Evolutionary conservation across 2,888 invertebrate species (phyloP), one percentile per base, ranked within the genome.

Genomic region (Agrotis exclamationis): DNA sequence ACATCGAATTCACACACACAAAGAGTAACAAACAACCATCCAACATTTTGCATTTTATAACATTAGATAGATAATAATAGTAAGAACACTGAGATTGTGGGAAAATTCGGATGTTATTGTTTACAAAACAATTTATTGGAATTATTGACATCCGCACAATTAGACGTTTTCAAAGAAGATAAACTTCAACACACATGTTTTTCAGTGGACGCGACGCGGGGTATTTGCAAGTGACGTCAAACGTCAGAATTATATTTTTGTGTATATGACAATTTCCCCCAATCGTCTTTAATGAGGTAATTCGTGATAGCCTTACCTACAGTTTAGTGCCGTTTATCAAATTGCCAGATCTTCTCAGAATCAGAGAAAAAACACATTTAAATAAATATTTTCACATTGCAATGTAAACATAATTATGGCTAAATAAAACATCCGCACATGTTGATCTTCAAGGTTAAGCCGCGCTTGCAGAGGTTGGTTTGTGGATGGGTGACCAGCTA

Each of bases 241-340:
- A 1, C 39, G 39, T 39, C 39, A 39, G 11, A 39, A 39, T 16
- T 59, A 16, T 45, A 22, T 51, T 78, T 71, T 57, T 56, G 22
- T 62, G 50, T 24, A 59, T 51, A 22, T 33, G 6, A 39, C 63
- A 24, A 62, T 71, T 70, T 79, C 60, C 70, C 66, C 48, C 63
- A 60, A 69, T 69, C 56, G 53, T 20, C 59, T 64, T 79, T 51
- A 58, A 80, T 51, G 20, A 22, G 69, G 71, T 84, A 76, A 54
- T 16, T 16, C 4, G 9, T 47, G 76, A 83, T 85, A 83, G 73
- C 80, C 83, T 77, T 70, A 69, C 13, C n/a, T 70, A 69, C 13
- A 67, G 68, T 60, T 70, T 47, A 44, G 5, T 50, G 50, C 54
- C 45, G 39, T 57, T 70, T 82, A 83, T 80, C 71, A 71, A 20